Base-by-base conservation (phyloP, 2,888 invertebrate species). In the Lamellibrachia columna region DNA sequence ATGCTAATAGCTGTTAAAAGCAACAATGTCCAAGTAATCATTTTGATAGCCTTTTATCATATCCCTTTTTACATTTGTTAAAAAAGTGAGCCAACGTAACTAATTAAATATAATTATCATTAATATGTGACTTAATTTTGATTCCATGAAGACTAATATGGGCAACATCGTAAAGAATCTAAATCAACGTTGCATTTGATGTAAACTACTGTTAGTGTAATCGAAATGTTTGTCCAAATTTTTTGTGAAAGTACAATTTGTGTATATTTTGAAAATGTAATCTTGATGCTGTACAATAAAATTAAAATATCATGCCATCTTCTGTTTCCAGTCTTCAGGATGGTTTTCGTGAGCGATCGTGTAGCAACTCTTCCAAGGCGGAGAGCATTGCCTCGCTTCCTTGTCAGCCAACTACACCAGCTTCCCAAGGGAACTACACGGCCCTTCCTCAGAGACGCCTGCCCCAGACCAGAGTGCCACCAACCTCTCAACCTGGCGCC, bases 21-120 rank as follows among this genome's bases (percentile, higher is more conserved):
- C 75, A 75, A 22, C 22, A 11, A 75, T 22, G 22, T 22, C 75
- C 75, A 75, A 22, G 22, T 22, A 75, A 6, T 75, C 22, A 75
- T 75, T 75, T 75, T 75, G 75, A 15, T 75, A 75, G 75, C 75
- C 22, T 75, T 75, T 75, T 75, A 75, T 75, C n/a, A 75, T 75
- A 4, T 75, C 2, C 75, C 22, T 2, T 75, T n/a, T 75, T 22
- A 75, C 15, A 75, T 75, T 75, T 22, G 22, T 75, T 15, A 75
- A n/a, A 75, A 22, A 75, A 75, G 40, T 40, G 40, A 40, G 40
- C 40, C 40, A 40, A 0, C 0, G 40, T 40, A 0, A 40, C 40
- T 40, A 40, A 40, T 40, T 40, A 40, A 0, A 40, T 40, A 40
- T 40, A 40, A 40, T 40, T 40, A 40, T 40, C 40, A 40, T 40